phyloP scores from a whole-genome alignment of 2,113 vertebrate species.

The Crotophaga sulcirostris region DNA sequence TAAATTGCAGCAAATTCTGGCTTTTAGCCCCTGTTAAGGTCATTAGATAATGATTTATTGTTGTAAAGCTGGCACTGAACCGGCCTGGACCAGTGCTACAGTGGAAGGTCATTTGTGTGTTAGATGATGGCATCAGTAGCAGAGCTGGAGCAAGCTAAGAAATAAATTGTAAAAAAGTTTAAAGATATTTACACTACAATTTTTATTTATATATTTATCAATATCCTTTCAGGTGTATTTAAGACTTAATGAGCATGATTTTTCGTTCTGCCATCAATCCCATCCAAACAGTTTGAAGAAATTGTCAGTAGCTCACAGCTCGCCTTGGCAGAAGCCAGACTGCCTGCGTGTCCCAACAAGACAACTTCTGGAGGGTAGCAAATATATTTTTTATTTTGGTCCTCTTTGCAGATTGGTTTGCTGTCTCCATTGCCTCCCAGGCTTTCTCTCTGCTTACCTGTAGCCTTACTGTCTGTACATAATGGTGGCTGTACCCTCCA shows the following conservation, averaged over 20 bases:
- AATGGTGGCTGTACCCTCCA: not conserved
- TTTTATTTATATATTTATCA: not conserved
- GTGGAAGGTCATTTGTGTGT: not conserved
- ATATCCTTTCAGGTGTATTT: not conserved
- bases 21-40: not conserved
- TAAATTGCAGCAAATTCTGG: not conserved
- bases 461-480: not conserved
- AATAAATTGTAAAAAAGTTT: not conserved
- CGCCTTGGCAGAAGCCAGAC: not conserved
- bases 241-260: not conserved
- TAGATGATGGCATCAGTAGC: not conserved
- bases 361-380: not conserved
- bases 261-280: not conserved
- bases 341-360: not conserved
- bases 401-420: not conserved
- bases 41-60: slow-evolving; percentile 25
- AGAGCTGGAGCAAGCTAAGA: not conserved
- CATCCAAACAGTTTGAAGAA: not conserved
- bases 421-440: not conserved
- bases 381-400: not conserved
- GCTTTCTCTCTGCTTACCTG: not conserved
- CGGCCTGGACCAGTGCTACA: not conserved
- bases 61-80: not conserved
- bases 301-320: not conserved
- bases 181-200: not conserved